Base-by-base conservation (phyloP, 2,113 vertebrate genomes). In the Mastomys coucha region DNA sequence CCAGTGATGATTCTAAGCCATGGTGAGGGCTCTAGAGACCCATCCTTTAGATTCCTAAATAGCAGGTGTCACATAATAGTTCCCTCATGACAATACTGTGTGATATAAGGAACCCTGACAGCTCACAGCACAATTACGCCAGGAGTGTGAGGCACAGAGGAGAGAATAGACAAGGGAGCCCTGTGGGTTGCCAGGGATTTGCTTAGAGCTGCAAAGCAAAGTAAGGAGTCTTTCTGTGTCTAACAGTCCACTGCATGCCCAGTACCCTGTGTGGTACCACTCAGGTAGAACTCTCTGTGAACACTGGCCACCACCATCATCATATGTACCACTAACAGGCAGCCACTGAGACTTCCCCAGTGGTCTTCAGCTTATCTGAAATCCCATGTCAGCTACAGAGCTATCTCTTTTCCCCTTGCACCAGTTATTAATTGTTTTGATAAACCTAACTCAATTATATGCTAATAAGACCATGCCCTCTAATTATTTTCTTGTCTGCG, bases 181-280 rank as follows among this genome's bases (percentile, higher is more conserved):
- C 72, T 73, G 87, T 4, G 2, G 13, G 24, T 49, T 82, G 22
- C 13, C 9, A 36, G 70, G 36, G 36, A 60, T 76, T 67, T n/a
- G 19, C 5, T 22, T 2, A 14, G 20, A 93, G 76, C 28, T 2
- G 13, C n/a, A 42, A 7, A 70, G 8, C 10, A 42, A 53, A n/a
- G 28, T 20, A 13, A 26, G n/a, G 51, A 63, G 56, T 0, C n/a
- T 76, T 80, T 36, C 1, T 13, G 6, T 49, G 60, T 73, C 86
- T 91, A 17, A 31, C 16, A 12, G 17, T 36, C 24, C 12, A 11
- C 2, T 8, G 16, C 7, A n/a, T 42, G 36, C 72, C 65, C 33
- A 72, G 49, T 1, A 45, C 3, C 39, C 17, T 69, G 5, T 0
- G 7, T 13, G 51, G 42, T 1, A 20, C 78, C 31, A 0, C 0